Evolutionary conservation across 1,140 invertebrate species (phyloP).

Genomic region (Delia radicum): DNA sequence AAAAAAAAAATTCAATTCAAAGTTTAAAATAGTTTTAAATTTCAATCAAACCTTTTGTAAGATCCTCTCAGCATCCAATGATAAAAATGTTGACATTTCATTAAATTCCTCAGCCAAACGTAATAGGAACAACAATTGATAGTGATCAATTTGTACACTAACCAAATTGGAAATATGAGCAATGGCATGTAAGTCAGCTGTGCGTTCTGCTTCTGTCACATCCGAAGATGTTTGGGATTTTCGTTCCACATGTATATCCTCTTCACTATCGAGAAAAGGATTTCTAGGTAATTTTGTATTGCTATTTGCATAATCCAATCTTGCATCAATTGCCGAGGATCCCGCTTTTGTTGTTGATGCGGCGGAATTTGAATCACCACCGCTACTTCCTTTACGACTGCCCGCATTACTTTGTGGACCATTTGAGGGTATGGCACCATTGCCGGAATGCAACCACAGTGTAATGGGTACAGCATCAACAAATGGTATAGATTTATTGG

Average conservation of each 20-base stretch:
- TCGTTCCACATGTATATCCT: constrained; percentile 39
- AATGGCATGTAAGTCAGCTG: constrained; percentile 68
- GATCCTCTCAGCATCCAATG: constrained; percentile 75
- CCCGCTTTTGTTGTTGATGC: constrained; percentile 4
- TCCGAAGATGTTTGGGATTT: constrained; percentile 17
- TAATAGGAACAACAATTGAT: constrained; percentile 87
- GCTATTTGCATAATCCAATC: constrained; percentile 25
- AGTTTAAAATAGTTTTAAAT: neutral
- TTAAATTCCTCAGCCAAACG: constrained; percentile 79
- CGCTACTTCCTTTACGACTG: neutral
- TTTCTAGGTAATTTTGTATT: constrained; percentile 39
- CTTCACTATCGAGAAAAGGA: constrained; percentile 47
- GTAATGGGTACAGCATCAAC: constrained; percentile 88
- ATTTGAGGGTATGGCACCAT: constrained; percentile 30
- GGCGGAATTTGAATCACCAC: neutral
- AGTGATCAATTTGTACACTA: constrained; percentile 87
- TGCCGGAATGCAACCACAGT: constrained; percentile 66
- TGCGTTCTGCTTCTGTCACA: constrained; percentile 35
- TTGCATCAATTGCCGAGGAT: constrained; percentile 23
- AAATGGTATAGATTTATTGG: constrained; percentile 78
- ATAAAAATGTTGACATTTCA: constrained; percentile 77
- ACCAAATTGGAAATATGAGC: constrained; percentile 76
- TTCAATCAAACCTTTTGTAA: constrained; percentile 55
- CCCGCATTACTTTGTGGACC: neutral
- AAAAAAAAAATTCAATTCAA: too few species aligned